Conservation (phyloP, 2,888 invertebrate species). For the Nomada ferruginata region DNA sequence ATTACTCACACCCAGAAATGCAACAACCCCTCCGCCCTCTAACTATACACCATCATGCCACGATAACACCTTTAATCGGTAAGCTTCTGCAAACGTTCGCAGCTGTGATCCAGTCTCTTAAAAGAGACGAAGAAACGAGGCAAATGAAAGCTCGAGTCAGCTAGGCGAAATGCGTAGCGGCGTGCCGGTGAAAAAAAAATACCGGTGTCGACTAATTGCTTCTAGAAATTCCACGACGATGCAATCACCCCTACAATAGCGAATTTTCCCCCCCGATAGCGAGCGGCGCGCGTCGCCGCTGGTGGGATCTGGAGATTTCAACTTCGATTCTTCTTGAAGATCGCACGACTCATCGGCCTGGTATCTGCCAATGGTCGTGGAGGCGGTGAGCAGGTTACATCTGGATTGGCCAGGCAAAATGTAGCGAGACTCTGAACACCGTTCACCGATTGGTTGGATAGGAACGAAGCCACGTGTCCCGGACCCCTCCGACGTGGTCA, state of each 20-base stretch:
- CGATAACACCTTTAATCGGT: background rate
- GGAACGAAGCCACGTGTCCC: slow-evolving; percentile 52
- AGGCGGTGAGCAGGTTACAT: slow-evolving; percentile 62
- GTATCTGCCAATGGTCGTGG: slow-evolving; percentile 73
- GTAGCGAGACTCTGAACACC: slow-evolving; percentile 23
- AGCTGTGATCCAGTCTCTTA: background rate
- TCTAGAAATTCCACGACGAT: slow-evolving; percentile 35
- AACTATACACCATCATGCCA: too few species aligned
- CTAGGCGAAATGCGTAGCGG: background rate
- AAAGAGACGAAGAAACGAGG: background rate
- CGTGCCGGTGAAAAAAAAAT: background rate
- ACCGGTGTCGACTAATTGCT: background rate
- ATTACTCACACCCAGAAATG: background rate
- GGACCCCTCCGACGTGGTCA: slow-evolving; percentile 30
- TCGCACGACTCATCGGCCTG: slow-evolving; percentile 64
- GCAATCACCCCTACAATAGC: slow-evolving; percentile 22
- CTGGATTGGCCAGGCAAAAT: slow-evolving; percentile 60
- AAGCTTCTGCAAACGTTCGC: background rate
- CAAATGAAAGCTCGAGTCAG: background rate
- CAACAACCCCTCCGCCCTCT: background rate
- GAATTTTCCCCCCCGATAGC: background rate
- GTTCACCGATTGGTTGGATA: slow-evolving; percentile 58
- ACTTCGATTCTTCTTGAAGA: slow-evolving; percentile 10
- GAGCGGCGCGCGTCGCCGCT: background rate
- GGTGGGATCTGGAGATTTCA: background rate